Conservation (phyloP, 2,888 invertebrate species). For the Cephus sareptanus region DNA sequence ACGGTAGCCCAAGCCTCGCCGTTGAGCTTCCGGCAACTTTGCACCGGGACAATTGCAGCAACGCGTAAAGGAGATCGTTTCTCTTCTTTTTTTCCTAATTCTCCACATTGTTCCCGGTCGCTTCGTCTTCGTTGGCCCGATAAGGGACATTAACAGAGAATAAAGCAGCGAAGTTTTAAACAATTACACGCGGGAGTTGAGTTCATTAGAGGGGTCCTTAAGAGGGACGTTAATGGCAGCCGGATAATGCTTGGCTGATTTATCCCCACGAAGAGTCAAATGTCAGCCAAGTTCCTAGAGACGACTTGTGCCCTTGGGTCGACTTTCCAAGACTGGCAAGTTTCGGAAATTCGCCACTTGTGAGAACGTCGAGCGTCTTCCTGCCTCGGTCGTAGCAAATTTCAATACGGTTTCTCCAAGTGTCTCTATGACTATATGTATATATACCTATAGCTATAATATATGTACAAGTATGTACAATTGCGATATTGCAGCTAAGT, state of each 20-base stretch:
- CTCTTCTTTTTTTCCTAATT: neutral
- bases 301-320: neutral
- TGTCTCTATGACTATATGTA: neutral
- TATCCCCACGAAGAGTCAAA: neutral
- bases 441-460: neutral
- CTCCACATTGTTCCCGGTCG: neutral
- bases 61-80: neutral
- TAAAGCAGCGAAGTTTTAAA: slow-evolving; percentile 21
- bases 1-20: neutral
- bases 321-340: neutral
- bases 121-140: slow-evolving; percentile 2
- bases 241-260: slow-evolving; percentile 5
- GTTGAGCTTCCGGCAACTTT: neutral
- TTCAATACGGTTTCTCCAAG: neutral
- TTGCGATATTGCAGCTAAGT: no score
- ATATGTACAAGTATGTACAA: no score
- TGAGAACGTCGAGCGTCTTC: neutral
- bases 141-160: slow-evolving; percentile 14
- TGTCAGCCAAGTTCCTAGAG: neutral
- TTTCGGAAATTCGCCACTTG: neutral
- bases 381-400: neutral
- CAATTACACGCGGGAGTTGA: slow-evolving; percentile 22
- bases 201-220: slow-evolving; percentile 15
- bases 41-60: neutral
- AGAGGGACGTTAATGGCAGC: slow-evolving; percentile 4